phyloP scores from a whole-genome alignment of 2,113 vertebrate genomes.

The Alethe castanea region DNA sequence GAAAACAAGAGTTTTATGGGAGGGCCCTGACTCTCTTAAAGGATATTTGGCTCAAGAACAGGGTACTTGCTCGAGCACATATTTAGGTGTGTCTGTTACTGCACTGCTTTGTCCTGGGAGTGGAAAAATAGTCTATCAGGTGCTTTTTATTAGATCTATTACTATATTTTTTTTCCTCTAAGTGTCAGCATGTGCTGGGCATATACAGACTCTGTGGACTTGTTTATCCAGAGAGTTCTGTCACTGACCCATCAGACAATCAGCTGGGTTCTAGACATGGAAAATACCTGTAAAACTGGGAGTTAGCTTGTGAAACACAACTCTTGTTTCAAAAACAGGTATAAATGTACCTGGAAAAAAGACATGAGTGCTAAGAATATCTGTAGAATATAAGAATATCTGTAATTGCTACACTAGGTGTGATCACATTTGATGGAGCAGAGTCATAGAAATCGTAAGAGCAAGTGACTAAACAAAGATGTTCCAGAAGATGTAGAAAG shows the following conservation, averaged over 20 bases:
- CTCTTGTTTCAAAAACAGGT: not conserved
- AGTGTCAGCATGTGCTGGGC: not conserved
- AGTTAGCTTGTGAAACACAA: accelerated
- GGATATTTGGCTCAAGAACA: not conserved
- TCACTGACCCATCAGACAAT: not conserved
- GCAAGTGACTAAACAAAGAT: not conserved
- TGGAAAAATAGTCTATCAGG: not conserved
- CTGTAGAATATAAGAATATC: not conserved
- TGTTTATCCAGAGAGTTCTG: not conserved
- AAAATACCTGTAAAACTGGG: accelerated
- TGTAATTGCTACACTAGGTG: not conserved
- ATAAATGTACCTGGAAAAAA: not conserved
- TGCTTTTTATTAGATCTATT: not conserved
- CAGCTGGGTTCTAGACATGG: not conserved
- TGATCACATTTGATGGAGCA: not conserved
- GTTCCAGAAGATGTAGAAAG: not conserved
- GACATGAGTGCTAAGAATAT: accelerated
- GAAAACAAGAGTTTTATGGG: constrained; percentile 4
- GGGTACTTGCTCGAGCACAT: not conserved
- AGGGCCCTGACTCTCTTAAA: not conserved
- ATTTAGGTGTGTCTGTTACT: not conserved
- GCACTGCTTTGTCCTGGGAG: not conserved
- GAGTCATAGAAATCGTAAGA: not conserved
- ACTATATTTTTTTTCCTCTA: not conserved
- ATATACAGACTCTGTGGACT: not conserved